Evolutionary conservation across 92 coral and sea anemone species (phyloP).

Genomic region (Phenganax marumi): DNA sequence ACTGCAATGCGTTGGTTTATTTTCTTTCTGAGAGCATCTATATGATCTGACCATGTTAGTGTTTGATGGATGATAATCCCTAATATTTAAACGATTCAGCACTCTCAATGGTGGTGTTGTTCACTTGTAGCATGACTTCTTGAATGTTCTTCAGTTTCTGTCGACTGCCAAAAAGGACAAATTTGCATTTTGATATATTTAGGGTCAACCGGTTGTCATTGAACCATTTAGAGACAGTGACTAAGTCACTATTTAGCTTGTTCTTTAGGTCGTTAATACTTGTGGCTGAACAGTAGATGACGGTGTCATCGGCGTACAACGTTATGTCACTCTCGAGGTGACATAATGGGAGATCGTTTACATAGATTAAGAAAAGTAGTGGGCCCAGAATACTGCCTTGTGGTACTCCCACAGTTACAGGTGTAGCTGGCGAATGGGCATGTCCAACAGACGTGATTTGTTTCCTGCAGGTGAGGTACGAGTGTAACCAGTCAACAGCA

Average conservation of each 20-base stretch:
- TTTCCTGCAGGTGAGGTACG: not conserved
- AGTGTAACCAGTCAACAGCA: not conserved
- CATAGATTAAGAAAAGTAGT: not conserved
- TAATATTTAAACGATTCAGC: slow-evolving; percentile 18
- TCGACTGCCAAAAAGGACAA: slow-evolving; percentile 25
- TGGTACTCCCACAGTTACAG: not conserved
- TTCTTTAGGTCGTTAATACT: slow-evolving; percentile 12
- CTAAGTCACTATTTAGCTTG: slow-evolving; percentile 16
- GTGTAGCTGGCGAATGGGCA: not conserved
- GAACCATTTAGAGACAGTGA: slow-evolving; percentile 2
- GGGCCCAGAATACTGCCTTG: slow-evolving; percentile 11
- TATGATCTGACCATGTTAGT: slow-evolving; percentile 33
- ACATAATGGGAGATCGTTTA: slow-evolving; percentile 17
- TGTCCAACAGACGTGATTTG: not conserved
- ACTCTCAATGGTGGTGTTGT: slow-evolving; percentile 15
- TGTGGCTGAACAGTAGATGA: not conserved
- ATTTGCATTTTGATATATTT: slow-evolving; percentile 39
- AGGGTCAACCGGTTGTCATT: slow-evolving; percentile 35
- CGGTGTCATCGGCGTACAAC: slow-evolving; percentile 19
- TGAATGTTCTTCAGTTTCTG: slow-evolving; percentile 8
- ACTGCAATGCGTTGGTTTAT: slow-evolving; percentile 34
- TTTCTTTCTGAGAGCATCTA: slow-evolving; percentile 20
- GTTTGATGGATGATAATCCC: slow-evolving; percentile 22
- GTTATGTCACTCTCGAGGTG: not conserved
- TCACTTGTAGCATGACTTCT: not conserved